Base-by-base conservation (phyloP, 2,113 vertebrate genomes). In the Cephalopholis sonnerati region DNA sequence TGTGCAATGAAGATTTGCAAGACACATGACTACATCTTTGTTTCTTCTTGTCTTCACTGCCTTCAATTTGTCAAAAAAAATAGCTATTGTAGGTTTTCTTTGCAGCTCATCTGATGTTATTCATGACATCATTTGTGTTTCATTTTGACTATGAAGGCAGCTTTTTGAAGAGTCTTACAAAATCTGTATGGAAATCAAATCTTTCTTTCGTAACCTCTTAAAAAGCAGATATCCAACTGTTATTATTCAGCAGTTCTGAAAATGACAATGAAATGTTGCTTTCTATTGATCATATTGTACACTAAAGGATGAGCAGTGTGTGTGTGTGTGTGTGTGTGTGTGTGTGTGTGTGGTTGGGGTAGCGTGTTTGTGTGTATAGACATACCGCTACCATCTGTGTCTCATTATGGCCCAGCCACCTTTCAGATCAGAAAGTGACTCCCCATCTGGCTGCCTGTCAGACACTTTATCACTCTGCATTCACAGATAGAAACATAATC, bases 321-420 rank as follows among this genome's bases (percentile, higher is more conserved):
- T 36, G 62, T 27, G 53, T 55, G 61, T 36, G 50, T 20, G 46
- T 72, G 24, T 32, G 18, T n/a, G 67, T 32, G 2, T 76, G 67
- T 41, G 67, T 22, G 5, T 75, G 44, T 16, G 29, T n/a, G 32
- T 63, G 57, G 62, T 64, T 22, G 12, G 32, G n/a, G 61, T 39
- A n/a, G 53, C 22, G 71, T 54, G 36, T 77, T 65, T 64, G 69
- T 62, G 57, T 74, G 53, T 74, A 20, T 18, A 32, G 53, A 76
- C 63, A 73, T 77, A 65, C 66, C 22, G 12, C 50, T 12, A 59
- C 81, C 90, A 93, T 90, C 89, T 93, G 92, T 65, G 64, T 86
- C 82, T 89, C 82, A 87, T 94, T 92, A 92, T 77, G 65, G 74
- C 46, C 9, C 48, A 46, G 66, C 70, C 74, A 78, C 80, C 80